Percentiles rank a stretch among this genome's conserved stretches.
These are phyloP conservation scores for Anniella stebbinsi DNA, from an alignment of 2,797 vertebrate genomes.

Conservation along the genomic window DNA sequence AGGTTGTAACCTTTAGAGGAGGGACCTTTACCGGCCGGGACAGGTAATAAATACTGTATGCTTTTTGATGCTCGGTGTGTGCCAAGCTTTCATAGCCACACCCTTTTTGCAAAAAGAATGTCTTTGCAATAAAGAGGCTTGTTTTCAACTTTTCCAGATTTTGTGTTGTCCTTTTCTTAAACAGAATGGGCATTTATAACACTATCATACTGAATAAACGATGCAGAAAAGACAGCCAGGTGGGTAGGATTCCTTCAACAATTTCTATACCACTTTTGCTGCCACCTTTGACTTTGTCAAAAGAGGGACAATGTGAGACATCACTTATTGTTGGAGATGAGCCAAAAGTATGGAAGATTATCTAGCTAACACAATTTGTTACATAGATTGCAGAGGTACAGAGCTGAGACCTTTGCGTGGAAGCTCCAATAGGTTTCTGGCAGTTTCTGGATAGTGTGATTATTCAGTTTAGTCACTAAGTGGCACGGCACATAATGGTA, in stretches of 20 bases:
- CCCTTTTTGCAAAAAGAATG: no score
- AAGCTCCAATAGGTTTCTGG: not conserved
- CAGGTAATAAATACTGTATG: no score
- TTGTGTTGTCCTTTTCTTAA: no score
- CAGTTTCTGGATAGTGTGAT: not conserved
- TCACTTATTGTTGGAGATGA: not conserved
- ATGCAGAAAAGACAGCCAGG: not conserved
- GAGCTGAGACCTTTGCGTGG: not conserved
- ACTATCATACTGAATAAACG: not conserved
- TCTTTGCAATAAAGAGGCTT: no score
- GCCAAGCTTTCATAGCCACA: no score
- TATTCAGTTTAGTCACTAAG: not conserved
- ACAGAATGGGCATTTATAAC: no score
- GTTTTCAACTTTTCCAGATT: no score
- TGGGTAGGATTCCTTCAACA: not conserved
- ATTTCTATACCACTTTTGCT: not conserved
- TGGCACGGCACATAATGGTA: not conserved
- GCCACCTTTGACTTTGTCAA: not conserved
- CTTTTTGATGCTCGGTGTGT: no score
- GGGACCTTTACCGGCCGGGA: no score
- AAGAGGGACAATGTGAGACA: not conserved
- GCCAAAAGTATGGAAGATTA: not conserved
- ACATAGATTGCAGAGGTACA: not conserved
- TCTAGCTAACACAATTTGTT: not conserved
- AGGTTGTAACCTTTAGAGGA: no score